A percentile compares a stretch with the other conserved stretches of the same genome.
phyloP scores from a whole-genome alignment of 2,888 invertebrate species.

The Rhynchonema sp. region DNA sequence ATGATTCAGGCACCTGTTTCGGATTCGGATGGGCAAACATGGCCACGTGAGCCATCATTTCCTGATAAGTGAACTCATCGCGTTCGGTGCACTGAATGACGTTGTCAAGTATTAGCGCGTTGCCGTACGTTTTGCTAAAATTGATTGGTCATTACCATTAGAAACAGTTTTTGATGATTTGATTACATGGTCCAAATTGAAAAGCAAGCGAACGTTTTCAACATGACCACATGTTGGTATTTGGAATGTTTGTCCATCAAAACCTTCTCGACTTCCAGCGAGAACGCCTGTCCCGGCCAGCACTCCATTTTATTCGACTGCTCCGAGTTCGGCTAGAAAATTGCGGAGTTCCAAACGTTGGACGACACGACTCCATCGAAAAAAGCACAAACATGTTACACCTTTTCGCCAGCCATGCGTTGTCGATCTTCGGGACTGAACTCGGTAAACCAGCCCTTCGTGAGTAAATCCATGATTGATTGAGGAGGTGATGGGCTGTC shows the following conservation, averaged over 20 bases:
- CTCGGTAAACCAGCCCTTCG: slow-evolving; percentile 78
- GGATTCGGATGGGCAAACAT: slow-evolving; percentile 75
- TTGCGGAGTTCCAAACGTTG: neutral
- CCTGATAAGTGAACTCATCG: slow-evolving; percentile 94
- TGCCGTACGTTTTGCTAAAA: slow-evolving; percentile 54
- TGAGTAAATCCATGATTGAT: slow-evolving; percentile 47
- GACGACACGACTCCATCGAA: no score
- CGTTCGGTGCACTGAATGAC: slow-evolving; percentile 86
- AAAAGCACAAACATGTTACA: no score
- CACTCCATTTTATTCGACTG: slow-evolving; percentile 27
- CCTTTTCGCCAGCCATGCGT: no score
- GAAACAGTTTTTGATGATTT: no score
- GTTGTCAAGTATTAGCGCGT: slow-evolving; percentile 70
- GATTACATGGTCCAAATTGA: no score
- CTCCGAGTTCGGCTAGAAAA: neutral
- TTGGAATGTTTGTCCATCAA: slow-evolving; percentile 56
- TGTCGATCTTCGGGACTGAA: slow-evolving; percentile 42
- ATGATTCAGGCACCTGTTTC: no score
- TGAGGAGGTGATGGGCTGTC: no score
- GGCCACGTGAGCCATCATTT: slow-evolving; percentile 88
- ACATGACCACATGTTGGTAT: slow-evolving; percentile 62
- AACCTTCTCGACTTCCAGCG: slow-evolving; percentile 58
- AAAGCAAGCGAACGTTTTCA: slow-evolving; percentile 53
- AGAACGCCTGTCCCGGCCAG: slow-evolving; percentile 75
- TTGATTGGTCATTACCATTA: neutral